A percentile compares a stretch with the other conserved stretches of the same genome.
Conservation (phyloP, 1,140 invertebrate genomes). For the Ephestia elutella region DNA sequence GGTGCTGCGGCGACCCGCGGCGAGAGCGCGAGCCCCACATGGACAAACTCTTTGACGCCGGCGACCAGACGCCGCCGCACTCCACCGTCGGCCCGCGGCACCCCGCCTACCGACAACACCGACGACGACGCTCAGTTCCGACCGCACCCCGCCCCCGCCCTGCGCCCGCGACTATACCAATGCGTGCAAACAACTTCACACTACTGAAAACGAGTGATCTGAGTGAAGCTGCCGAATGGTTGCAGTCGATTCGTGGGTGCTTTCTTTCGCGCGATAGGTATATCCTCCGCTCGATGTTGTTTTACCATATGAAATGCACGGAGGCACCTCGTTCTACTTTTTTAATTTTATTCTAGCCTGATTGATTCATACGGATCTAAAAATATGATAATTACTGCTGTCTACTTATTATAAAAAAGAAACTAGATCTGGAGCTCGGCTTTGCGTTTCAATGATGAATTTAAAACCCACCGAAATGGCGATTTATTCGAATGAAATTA, state of each 20-base stretch:
- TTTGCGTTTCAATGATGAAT: too few species aligned
- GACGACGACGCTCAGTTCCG: slow-evolving; percentile 42
- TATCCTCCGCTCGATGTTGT: not conserved
- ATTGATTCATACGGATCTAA: not conserved
- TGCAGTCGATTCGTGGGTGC: slow-evolving; percentile 14
- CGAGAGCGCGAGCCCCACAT: slow-evolving; percentile 80
- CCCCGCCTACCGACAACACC: slow-evolving; percentile 65
- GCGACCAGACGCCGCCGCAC: slow-evolving; percentile 81
- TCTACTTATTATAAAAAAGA: not conserved
- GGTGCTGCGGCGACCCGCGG: slow-evolving; percentile 80
- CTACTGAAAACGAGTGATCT: slow-evolving; percentile 65
- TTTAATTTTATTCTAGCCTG: not conserved
- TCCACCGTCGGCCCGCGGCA: slow-evolving; percentile 55
- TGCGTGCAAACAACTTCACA: slow-evolving; percentile 64
- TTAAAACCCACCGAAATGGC: too few species aligned
- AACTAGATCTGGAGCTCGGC: too few species aligned
- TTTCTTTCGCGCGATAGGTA: slow-evolving; percentile 1
- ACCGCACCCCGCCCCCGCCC: slow-evolving; percentile 58
- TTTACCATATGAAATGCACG: not conserved
- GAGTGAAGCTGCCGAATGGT: slow-evolving; percentile 51
- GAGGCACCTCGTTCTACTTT: not conserved
- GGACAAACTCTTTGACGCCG: slow-evolving; percentile 83
- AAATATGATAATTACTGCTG: not conserved
- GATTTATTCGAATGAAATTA: too few species aligned
- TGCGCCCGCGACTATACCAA: slow-evolving; percentile 57